Conservation (phyloP, 2,797 vertebrate genomes). For the Schizothorax lantsangensis region DNA sequence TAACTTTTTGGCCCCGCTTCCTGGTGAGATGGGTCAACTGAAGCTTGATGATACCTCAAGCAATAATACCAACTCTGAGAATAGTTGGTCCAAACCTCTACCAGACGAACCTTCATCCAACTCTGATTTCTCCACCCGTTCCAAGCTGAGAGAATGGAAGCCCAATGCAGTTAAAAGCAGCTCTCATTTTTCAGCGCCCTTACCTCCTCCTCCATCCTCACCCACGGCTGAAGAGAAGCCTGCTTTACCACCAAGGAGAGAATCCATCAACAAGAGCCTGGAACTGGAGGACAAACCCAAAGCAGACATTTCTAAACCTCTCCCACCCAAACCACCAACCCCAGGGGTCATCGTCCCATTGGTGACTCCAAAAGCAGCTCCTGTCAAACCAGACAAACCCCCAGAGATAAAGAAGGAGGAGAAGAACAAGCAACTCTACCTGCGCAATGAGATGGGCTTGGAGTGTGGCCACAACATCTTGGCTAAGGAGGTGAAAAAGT, state of each 20-base stretch:
- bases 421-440: constrained; percentile 88
- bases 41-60: constrained; percentile 75
- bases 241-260: constrained; percentile 91
- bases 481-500: constrained; percentile 95
- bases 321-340: constrained; percentile 87
- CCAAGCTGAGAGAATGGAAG: constrained; percentile 92
- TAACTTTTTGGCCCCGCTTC: constrained; percentile 92
- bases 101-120: constrained; percentile 87
- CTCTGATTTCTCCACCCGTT: constrained; percentile 77
- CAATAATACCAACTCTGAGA: constrained; percentile 67
- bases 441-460: constrained; percentile 95
- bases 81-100: constrained; percentile 86
- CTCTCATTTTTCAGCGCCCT: constrained; percentile 66
- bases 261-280: constrained; percentile 93
- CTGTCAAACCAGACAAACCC: constrained; percentile 83
- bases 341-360: constrained; percentile 85
- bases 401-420: constrained; percentile 89
- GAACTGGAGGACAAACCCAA: constrained; percentile 88
- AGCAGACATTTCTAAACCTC: constrained; percentile 78
- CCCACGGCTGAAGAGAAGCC: constrained; percentile 90
- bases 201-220: constrained; percentile 78
- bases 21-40: constrained; percentile 89
- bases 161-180: constrained; percentile 74
- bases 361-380: constrained; percentile 80
- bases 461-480: constrained; percentile 95